Percentiles rank a stretch among this genome's conserved stretches.
Evolutionary conservation across 2,113 vertebrate genomes (phyloP).

Genomic region (Callospermophilus lateralis): DNA sequence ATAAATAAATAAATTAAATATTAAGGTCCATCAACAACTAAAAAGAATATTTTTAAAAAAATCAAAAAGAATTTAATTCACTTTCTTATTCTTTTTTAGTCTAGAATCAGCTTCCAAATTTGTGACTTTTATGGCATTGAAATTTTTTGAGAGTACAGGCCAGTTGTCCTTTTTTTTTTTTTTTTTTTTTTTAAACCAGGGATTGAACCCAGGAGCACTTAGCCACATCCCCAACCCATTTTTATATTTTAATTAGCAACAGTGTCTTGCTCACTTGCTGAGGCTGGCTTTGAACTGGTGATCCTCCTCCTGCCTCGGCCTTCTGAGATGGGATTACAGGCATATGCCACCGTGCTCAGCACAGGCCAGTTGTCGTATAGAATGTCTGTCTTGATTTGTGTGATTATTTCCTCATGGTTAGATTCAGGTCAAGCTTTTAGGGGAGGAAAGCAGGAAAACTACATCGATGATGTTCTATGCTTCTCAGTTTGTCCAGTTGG

Average conservation of each 20-base stretch:
- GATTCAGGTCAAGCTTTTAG: constrained; percentile 25
- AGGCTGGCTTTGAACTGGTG: no score
- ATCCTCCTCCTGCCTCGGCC: no score
- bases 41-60: not conserved
- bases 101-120: not conserved
- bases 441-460: not conserved
- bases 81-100: not conserved
- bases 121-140: not conserved
- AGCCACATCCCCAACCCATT: no score
- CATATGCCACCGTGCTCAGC: no score
- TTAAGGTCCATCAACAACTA: no score
- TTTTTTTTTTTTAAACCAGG: no score
- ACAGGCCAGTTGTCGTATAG: not conserved
- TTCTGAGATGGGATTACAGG: no score
- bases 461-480: not conserved
- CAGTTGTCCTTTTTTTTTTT: no score
- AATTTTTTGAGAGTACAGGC: not conserved
- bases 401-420: constrained; percentile 49
- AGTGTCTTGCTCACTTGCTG: no score
- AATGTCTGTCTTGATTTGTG: constrained; percentile 34
- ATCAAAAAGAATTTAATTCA: not conserved
- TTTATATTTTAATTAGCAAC: no score
- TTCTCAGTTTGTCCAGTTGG: not conserved
- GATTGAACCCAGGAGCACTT: no score
- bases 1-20: no score